A percentile compares a stretch with the other conserved stretches of the same genome.
These are phyloP conservation scores for Octonoba sinensis DNA, from an alignment of 2,888 invertebrate genomes.

Conservation along the genomic window DNA sequence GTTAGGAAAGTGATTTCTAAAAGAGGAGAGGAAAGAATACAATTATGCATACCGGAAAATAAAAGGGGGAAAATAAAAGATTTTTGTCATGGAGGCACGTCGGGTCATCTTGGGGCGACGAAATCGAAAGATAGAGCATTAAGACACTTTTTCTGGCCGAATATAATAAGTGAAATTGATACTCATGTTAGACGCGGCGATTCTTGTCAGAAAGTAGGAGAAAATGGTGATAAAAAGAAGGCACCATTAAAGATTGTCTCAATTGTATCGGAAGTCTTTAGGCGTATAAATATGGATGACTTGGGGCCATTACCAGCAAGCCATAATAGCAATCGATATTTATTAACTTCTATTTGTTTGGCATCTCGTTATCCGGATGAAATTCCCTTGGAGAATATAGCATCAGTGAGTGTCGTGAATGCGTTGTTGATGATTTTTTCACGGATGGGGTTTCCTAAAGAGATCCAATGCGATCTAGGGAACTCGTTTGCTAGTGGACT, in stretches of 20 bases:
- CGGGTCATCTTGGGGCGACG: conserved; percentile 10
- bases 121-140: conserved; percentile 20
- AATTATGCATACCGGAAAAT: background rate
- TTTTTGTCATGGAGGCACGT: conserved; percentile 13
- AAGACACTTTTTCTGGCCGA: conserved; percentile 20
- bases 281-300: conserved; percentile 22
- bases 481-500: conserved; percentile 11
- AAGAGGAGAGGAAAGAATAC: background rate
- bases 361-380: conserved; percentile 2
- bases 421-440: background rate
- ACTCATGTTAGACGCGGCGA: conserved; percentile 12
- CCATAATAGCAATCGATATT: background rate
- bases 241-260: conserved; percentile 15
- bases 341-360: background rate
- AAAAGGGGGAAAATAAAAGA: background rate
- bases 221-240: conserved; percentile 22
- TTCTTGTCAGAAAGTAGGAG: conserved; percentile 11
- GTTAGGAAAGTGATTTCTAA: background rate
- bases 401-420: background rate
- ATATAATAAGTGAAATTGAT: conserved; percentile 15
- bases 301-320: background rate
- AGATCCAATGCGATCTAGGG: conserved; percentile 10
- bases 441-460: conserved; percentile 6
- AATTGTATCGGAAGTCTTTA: conserved; percentile 20
- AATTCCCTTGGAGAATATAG: background rate